Evolutionary conservation across 1,140 invertebrate genomes (phyloP), one percentile per base, ranked within the genome.

Genomic region (Trichonephila clavipes): DNA sequence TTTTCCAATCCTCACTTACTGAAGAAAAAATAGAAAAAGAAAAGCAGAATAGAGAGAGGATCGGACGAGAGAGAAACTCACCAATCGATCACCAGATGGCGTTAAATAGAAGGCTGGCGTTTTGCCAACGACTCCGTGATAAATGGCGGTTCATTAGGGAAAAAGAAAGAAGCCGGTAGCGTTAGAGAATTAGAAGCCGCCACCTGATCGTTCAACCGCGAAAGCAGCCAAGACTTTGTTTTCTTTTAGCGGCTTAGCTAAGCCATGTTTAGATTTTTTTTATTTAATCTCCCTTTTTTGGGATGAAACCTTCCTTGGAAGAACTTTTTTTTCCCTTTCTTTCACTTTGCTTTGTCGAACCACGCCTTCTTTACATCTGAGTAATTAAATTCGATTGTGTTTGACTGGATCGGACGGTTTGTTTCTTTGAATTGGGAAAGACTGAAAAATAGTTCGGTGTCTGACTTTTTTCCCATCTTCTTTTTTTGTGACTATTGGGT

Each of bases 21-120:
- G 28, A 87, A 87, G 28, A 87, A 87, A 87, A 87, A 87, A 72
- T 2, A 51, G 7, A 24, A 24, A 12, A 16, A 8, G 14, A 72
- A 34, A 72, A 28, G 24, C n/a, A 34, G 24, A 34, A 72, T 72
- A 34, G 12, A 72, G 58, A 58, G 61, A 86, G 5, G 83, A 24
- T 24, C n/a, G 44, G 34, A 69, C 34, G 87, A 69, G 34, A 88
- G 62, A 69, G 58, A 88, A 88, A 66, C n/a, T 28, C 64, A 21
- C 24, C 88, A 90, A 90, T 90, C 88, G 88, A 90, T 90, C 88
- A 90, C 88, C 88, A 90, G 88, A 77, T 90, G 88, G 88, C 88
- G 88, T 90, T 90, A 90, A 90, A 90, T 90, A 81, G 88, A 72
- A 90, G 77, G 62, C 88, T 90, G 88, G 88, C 88, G 69, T 69